Evolutionary conservation across 2,888 invertebrate genomes (phyloP), one percentile per base, ranked within the genome.

Genomic region (Smittia aterrima): DNA sequence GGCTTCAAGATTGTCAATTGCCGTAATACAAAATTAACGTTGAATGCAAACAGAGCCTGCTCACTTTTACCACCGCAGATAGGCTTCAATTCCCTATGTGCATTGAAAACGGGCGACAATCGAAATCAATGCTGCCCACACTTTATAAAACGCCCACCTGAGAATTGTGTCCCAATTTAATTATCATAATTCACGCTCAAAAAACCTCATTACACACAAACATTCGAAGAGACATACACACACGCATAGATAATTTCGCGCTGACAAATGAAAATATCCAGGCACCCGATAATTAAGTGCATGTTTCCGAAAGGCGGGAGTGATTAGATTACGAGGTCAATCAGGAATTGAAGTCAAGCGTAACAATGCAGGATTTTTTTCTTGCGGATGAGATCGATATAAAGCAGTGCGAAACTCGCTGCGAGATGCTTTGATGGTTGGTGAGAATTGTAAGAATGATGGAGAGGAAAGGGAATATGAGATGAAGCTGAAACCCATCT

Each of bases 161-260:
- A 70, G 53, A 72, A 40, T 40, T 62, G 62, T 72, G 70, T 54
- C 70, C 72, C 72, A 58, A 72, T 72, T 72, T 62, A 72, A 72
- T 72, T 72, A 72, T 40, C 20, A 72, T 72, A 72, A 72, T 62
- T 58, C 54, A 16, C 47, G 16, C 27, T 54, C 38, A 24, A 22
- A 72, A 70, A 40, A 62, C 72, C 38, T 72, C 72, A 72, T 72
- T 72, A 62, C 70, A 71, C 68, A 68, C 32, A 66, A 9, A 27
- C 20, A 62, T 1, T n/a, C 62, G 24, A 20, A n/a, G 20, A 62
- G 11, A 62, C 27, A 27, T 32, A 66, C 16, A 22, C 40, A 20
- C 22, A 18, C 18, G n/a, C 22, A 22, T 58, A 18, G 22, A 13
- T n/a, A n/a, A n/a, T 20, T 58, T 22, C 22, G 22, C 58, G 20